Base-by-base conservation (phyloP, 2,797 vertebrate genomes). In the Spatula clypeata region DNA sequence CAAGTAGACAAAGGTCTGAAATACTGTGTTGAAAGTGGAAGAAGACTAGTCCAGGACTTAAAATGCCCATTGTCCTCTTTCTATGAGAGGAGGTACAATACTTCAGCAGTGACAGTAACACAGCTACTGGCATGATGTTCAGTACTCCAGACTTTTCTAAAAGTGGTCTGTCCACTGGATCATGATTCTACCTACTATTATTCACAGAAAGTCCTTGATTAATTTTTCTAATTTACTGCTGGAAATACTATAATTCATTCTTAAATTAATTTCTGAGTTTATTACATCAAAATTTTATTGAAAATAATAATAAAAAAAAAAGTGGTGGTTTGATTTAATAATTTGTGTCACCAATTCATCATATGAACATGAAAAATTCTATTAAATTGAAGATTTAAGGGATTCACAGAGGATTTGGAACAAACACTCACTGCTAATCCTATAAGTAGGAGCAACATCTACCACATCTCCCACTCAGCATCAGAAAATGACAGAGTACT, bases 281-380 rank as follows among this genome's bases (percentile, higher is more conserved):
- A 51, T 29, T 77, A 4, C 0, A 27, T 55, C 5, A 14, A 2
- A 1, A 0, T 36, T 19, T 49, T 11, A 29, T 45, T 69, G 55
- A 62, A 24, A 67, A 74, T 38, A 58, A 49, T 6, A 47, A 47
- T 17, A 42, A 44, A 47, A 12, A 94, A 88, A 69, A 0, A 6
- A 53, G 5, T 13, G 51, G 26, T 53, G 15, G 5, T 64, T 80
- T 67, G 61, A 1, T 44, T 89, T 45, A 57, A 44, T 60, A 77
- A 77, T 69, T 67, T 2, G 3, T 1, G 13, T 54, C 1, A 1
- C 7, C 5, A 67, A 12, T 80, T 80, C n/a, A 70, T 38, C 16
- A 40, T 36, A 62, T 0, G 1, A 74, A 79, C 66, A 53, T 29
- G 11, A 67, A 82, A 65, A 89, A 64, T 9, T 74, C 11, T 44